Evolutionary conservation across 2,797 vertebrate species (phyloP).

Genomic region (Alosa sapidissima): DNA sequence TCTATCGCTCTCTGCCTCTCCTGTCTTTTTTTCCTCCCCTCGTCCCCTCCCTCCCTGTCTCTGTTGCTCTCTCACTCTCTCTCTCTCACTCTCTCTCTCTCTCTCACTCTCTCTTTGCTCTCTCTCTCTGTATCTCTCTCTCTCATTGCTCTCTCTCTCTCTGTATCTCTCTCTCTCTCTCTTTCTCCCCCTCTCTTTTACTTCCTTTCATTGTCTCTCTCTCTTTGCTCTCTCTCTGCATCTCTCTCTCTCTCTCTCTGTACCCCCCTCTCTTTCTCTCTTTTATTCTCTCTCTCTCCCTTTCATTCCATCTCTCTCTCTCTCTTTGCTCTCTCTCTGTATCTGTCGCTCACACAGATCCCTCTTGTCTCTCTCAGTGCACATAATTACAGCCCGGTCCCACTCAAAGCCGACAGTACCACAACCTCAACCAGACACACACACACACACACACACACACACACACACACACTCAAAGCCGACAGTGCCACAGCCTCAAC

Average conservation of each 20-base stretch:
- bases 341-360: constrained; percentile 3
- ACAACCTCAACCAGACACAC: constrained; percentile 70
- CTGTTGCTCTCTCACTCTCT: background rate
- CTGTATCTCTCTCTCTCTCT: background rate
- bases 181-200: background rate
- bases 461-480: constrained; percentile 61
- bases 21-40: background rate
- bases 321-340: background rate
- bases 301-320: background rate
- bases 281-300: background rate
- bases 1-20: background rate
- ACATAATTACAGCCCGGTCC: constrained; percentile 70
- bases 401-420: constrained; percentile 70
- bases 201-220: background rate
- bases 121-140: background rate
- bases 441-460: constrained; percentile 53
- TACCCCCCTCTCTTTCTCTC: background rate
- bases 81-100: constrained; percentile 5
- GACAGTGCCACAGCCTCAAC: too few relatives aligned
- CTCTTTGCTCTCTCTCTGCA: background rate
- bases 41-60: background rate
- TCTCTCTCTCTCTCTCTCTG: constrained; percentile 21
- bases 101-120: constrained; percentile 19
- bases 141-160: background rate
- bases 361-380: constrained; percentile 27